A percentile compares a stretch with the other conserved stretches of the same genome.
Evolutionary conservation across 2,113 vertebrate species (phyloP).

Genomic region (Picathartes gymnocephalus): DNA sequence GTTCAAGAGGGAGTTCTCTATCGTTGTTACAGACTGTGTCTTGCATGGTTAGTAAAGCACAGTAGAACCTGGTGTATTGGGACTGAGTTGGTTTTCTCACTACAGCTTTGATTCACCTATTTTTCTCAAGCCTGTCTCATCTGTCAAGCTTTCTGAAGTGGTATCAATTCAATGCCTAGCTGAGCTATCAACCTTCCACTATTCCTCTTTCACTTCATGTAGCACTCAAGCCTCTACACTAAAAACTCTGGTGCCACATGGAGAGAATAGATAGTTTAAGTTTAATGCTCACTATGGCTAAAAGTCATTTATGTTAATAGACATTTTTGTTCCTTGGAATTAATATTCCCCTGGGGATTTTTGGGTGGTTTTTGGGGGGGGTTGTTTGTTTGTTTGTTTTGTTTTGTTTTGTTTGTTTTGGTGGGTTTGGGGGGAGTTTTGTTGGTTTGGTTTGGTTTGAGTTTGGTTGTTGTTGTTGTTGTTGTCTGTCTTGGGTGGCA

Average conservation of each 20-base stretch:
- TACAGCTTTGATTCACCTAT: neutral
- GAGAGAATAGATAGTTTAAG: neutral
- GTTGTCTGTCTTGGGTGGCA: neutral
- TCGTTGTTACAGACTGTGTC: neutral
- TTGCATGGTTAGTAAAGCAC: neutral
- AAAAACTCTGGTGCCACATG: neutral
- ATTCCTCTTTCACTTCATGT: neutral
- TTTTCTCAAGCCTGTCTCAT: neutral
- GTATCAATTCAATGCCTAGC: neutral
- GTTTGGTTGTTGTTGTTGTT: too few species aligned
- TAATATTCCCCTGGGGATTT: too few species aligned
- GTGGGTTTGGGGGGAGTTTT: too few species aligned
- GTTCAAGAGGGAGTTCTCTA: neutral
- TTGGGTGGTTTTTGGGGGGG: too few species aligned
- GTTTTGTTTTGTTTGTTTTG: too few species aligned
- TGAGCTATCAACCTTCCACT: neutral
- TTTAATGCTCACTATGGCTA: neutral
- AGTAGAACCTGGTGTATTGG: neutral
- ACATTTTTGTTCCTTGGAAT: slow-evolving; percentile 1
- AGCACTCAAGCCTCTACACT: neutral
- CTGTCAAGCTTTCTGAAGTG: neutral
- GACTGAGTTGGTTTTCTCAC: neutral
- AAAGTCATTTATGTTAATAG: neutral
- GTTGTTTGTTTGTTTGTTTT: too few species aligned
- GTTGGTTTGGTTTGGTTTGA: too few species aligned